Percentiles rank a stretch among this genome's conserved stretches.
Conservation (phyloP, 2,113 vertebrate species). For the Atrichornis clamosus region DNA sequence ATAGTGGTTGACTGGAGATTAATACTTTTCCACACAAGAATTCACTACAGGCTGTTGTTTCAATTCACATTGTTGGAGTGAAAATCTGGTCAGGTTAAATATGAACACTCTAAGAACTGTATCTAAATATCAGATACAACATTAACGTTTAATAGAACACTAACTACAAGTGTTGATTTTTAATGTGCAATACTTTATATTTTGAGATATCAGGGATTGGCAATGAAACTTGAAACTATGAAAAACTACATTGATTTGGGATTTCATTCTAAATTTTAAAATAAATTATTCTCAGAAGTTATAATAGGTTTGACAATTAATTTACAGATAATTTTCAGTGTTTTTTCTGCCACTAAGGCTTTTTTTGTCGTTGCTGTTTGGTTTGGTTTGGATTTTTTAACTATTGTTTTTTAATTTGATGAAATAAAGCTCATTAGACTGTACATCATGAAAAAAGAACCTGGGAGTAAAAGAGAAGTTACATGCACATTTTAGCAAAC, state of each 20-base stretch:
- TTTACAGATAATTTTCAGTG: not conserved
- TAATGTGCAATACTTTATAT: not conserved
- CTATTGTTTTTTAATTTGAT: not conserved
- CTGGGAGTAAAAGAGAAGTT: not conserved
- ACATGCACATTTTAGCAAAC: not conserved
- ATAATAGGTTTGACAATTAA: not conserved
- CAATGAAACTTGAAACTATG: not conserved
- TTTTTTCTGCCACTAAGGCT: rapidly evolving
- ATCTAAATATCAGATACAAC: not conserved
- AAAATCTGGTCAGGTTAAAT: not conserved
- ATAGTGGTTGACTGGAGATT: not conserved
- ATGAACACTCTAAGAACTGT: not conserved
- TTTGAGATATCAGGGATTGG: not conserved
- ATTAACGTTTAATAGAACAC: not conserved
- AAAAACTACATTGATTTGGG: not conserved
- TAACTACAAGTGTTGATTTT: not conserved
- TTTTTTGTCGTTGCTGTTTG: not conserved
- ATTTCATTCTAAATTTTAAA: not conserved
- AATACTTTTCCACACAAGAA: not conserved
- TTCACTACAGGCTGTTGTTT: not conserved
- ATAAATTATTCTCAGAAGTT: not conserved
- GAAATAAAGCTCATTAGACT: not conserved
- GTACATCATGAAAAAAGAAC: not conserved
- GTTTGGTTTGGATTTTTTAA: not conserved
- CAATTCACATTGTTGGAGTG: not conserved